Evolutionary conservation across 2,113 vertebrate species (phyloP), one percentile per base, ranked within the genome.

Genomic region (Apteryx mantelli): DNA sequence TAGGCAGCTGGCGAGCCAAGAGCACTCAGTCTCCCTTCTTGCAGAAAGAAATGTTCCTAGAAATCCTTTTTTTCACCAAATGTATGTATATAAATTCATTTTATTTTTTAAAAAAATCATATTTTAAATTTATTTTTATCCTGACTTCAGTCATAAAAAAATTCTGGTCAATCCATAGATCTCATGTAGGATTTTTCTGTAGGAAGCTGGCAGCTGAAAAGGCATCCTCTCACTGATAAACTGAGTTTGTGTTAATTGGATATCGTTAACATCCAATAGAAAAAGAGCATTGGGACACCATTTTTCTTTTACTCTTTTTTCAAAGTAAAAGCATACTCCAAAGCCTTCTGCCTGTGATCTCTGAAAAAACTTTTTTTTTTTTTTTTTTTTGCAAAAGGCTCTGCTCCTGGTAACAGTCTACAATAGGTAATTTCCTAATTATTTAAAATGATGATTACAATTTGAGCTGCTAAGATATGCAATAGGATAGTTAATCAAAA

Each of bases 281-380:
- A 32, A 20, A 1, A 4, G 46, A 19, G 56, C 36, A 5, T 68
- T 15, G 32, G 32, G 66, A 32, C 1, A 5, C 34, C 2, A 17
- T 24, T 22, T 52, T 52, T 20, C n/a, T 73, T 9, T 13, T 6
- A 13, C 4, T 8, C 28, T 20, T 40, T 34, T 50, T 71, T 8
- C 56, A 52, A 22, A 3, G 36, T n/a, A n/a, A 13, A 32, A 74
- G 46, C 0, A 2, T 9, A 9, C 58, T 21, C 24, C 1, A 36
- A 22, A 64, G 34, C 14, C 30, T 56, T 14, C 46, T 4, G 5
- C 5, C 44, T 1, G 7, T 2, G 0, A 8, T 20, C 13, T 16
- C 25, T 5, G 36, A 34, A 52, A 32, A 50, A 28, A 53, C 40
- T 9, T 36, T 36, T 20, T 21, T 68, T 46, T 46, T 46, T 46